Percentiles rank a stretch among this genome's conserved stretches.
phyloP scores from a whole-genome alignment of 2,888 invertebrate genomes.

The Rotaria sp. region DNA sequence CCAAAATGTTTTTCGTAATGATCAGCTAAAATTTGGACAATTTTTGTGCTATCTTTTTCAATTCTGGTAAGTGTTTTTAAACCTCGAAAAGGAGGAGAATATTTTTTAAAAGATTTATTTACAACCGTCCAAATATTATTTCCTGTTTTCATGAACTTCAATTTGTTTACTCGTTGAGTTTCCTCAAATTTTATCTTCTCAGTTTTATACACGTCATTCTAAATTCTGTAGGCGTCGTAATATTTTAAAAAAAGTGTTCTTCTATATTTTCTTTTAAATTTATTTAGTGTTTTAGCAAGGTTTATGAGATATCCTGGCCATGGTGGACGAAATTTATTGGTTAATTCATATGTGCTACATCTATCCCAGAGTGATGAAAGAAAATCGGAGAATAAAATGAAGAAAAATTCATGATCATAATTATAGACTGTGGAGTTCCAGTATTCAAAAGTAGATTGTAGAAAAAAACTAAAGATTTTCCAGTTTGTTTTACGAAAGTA shows the following conservation, averaged over 20 bases:
- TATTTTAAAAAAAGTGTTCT: neutral
- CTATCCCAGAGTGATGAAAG: neutral
- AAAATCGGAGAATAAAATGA: neutral
- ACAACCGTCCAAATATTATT: neutral
- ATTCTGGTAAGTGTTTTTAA: neutral
- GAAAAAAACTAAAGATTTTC: neutral
- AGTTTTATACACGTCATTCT: neutral
- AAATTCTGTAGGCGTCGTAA: neutral
- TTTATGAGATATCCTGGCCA: neutral
- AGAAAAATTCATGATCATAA: neutral
- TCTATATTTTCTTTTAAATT: conserved; percentile 1
- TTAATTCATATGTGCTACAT: neutral
- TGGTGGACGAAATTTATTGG: neutral
- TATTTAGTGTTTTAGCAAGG: neutral
- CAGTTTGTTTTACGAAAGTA: conserved; percentile 12
- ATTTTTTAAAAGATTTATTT: neutral
- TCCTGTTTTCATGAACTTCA: neutral
- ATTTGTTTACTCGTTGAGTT: neutral
- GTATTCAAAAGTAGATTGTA: neutral
- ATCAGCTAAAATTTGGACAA: neutral
- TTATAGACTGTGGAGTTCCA: neutral
- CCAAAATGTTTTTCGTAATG: too few relatives aligned
- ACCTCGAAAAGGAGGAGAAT: neutral
- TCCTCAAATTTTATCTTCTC: neutral
- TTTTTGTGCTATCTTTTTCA: neutral